Conservation (phyloP, 2,113 vertebrate species). For the Nothocercus julius region DNA sequence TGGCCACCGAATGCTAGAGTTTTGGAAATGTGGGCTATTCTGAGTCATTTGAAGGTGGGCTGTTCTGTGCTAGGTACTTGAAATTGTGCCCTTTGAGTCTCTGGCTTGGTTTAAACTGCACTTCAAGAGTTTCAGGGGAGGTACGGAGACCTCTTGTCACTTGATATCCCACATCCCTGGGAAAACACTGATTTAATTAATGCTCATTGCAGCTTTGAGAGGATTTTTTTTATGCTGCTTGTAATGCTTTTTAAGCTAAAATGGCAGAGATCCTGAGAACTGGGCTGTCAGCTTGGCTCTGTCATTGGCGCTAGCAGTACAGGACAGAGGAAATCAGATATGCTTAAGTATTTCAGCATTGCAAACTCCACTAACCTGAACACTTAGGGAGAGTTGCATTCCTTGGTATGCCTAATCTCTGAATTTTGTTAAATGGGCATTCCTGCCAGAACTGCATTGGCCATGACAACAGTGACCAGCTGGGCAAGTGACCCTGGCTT, state of each 20-base stretch:
- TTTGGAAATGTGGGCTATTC: not conserved
- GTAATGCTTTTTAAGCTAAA: constrained; percentile 28
- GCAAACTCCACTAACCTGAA: constrained; percentile 62
- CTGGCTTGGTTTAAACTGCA: not conserved
- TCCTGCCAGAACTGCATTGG: constrained; percentile 63
- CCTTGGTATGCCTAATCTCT: constrained; percentile 68
- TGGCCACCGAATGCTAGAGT: not conserved
- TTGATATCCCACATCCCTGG: not conserved
- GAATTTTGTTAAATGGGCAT: constrained; percentile 71
- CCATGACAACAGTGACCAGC: constrained; percentile 64
- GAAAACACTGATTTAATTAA: constrained; percentile 26
- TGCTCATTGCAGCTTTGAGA: not conserved
- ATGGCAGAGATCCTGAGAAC: not conserved
- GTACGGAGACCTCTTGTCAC: not conserved
- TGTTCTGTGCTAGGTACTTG: not conserved
- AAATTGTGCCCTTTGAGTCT: not conserved
- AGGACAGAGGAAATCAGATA: constrained; percentile 46
- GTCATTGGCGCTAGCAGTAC: constrained; percentile 44
- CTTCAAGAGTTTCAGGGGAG: not conserved
- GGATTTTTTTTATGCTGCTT: not conserved
- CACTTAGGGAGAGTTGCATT: constrained; percentile 47
- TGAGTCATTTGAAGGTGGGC: not conserved
- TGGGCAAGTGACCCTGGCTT: constrained; percentile 67
- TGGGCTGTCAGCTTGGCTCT: constrained; percentile 60
- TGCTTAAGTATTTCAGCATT: constrained; percentile 54